Evolutionary conservation across 2,113 vertebrate species (phyloP), one percentile per base, ranked within the genome.

Genomic region (Hypocryptadius cinnamomeus): DNA sequence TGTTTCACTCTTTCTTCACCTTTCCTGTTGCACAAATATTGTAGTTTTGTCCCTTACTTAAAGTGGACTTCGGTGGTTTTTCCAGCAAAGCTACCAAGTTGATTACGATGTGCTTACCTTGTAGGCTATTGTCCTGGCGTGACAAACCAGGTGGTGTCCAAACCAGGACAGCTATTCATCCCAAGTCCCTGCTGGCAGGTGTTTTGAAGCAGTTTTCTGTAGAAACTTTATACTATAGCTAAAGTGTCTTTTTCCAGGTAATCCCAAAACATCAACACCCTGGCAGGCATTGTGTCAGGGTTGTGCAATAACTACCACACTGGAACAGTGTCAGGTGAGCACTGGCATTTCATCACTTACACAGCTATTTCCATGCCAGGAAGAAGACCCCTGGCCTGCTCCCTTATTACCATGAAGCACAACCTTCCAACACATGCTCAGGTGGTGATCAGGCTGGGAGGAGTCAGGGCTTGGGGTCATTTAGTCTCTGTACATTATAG

Each of bases 401-500:
- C 6, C 12, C 33, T 54, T 66, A n/a, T 10, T 47, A 1, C 44
- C 5, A 6, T 42, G 39, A 68, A n/a, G 12, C 33, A 40, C 35
- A 85, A 8, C 28, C 44, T 63, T 23, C 44, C 71, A 48, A 64
- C 25, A 28, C 1, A 0, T 8, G 8, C 45, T 47, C 28, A 35
- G 40, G 37, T 57, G 37, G 20, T 74, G 23, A 40, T 19, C 1
- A 0, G 3, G 2, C 3, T 2, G 1, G 37, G 15, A 56, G 16
- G 50, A 25, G 12, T 15, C 0, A 0, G 23, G 22, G 7, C n/a
- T 60, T 12, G 3, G 3, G 5, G 13, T 63, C 2, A 2, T 77
- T 86, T 39, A 24, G 11, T 33, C 57, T 79, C 39, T 30, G 10
- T 21, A 27, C 4, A 3, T 76, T 44, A 78, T 3, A 11, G 10